phyloP scores from a whole-genome alignment of 2,888 invertebrate species.

The Hypomecis punctinalis region DNA sequence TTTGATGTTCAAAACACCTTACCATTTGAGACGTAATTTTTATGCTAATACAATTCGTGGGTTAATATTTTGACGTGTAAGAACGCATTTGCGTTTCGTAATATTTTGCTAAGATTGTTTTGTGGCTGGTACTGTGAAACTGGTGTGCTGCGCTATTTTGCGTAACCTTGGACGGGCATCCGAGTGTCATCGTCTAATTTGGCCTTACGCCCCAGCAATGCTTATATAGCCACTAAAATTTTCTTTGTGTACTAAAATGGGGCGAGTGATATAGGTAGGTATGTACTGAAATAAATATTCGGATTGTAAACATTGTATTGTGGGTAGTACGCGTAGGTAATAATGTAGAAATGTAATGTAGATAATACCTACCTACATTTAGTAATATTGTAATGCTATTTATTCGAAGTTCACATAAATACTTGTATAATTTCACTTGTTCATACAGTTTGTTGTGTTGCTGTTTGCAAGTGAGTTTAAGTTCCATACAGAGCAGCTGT shows the following conservation, averaged over 20 bases:
- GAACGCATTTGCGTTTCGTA: constrained; percentile 46
- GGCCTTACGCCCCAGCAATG: constrained; percentile 54
- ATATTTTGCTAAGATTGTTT: constrained; percentile 42
- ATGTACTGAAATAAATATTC: constrained; percentile 7
- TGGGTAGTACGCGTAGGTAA: not conserved
- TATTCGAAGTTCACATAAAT: too few relatives aligned
- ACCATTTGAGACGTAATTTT: constrained; percentile 44
- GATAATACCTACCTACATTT: too few relatives aligned
- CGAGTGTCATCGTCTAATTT: constrained; percentile 66
- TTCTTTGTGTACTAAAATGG: constrained; percentile 34
- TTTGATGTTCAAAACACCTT: constrained; percentile 48
- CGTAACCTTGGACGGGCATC: constrained; percentile 63
- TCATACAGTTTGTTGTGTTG: too few relatives aligned
- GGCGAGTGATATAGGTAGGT: not conserved
- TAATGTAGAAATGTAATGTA: too few relatives aligned
- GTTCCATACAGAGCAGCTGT: too few relatives aligned
- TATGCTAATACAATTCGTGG: constrained; percentile 48
- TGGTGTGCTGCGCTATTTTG: constrained; percentile 54
- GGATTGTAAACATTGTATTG: not conserved
- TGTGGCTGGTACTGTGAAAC: constrained; percentile 41
- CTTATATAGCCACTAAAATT: constrained; percentile 40
- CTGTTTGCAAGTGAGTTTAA: too few relatives aligned
- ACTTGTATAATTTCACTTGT: too few relatives aligned
- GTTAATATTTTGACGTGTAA: constrained; percentile 40
- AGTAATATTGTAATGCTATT: too few relatives aligned